These are phyloP conservation scores for Bubalus kerabau DNA, from an alignment of 2,113 vertebrate genomes.

Conservation along the genomic window DNA sequence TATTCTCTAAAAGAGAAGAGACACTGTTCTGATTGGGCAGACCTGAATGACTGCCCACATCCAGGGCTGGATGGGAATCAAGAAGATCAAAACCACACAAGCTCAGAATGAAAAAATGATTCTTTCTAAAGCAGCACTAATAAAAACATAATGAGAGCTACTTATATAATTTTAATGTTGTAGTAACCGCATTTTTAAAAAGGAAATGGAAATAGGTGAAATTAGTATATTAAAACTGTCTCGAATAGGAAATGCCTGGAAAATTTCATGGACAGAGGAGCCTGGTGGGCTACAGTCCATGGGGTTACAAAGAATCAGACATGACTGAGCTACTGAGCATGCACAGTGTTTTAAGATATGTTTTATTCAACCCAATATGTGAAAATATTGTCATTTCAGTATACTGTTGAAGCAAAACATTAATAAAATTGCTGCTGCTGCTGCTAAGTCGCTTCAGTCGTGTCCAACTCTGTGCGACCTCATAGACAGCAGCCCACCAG, in stretches of 20 bases:
- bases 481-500: no score
- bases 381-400: not conserved
- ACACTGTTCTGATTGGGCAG: not conserved
- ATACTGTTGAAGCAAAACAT: not conserved
- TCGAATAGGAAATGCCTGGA: not conserved
- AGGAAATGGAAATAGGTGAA: not conserved
- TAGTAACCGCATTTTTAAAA: not conserved
- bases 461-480: no score
- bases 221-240: not conserved
- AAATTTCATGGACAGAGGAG: not conserved
- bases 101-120: not conserved
- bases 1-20: not conserved
- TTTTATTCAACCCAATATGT: not conserved
- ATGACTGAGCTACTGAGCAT: not conserved
- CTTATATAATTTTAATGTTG: not conserved
- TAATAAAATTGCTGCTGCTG: not conserved
- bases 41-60: not conserved
- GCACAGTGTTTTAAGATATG: not conserved
- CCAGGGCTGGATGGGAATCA: not conserved
- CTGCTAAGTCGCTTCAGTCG: no score
- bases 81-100: not conserved
- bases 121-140: not conserved
- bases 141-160: not conserved
- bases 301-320: not conserved
- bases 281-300: not conserved